Conservation (phyloP, 2,797 vertebrate species). For the Florisuga fusca region DNA sequence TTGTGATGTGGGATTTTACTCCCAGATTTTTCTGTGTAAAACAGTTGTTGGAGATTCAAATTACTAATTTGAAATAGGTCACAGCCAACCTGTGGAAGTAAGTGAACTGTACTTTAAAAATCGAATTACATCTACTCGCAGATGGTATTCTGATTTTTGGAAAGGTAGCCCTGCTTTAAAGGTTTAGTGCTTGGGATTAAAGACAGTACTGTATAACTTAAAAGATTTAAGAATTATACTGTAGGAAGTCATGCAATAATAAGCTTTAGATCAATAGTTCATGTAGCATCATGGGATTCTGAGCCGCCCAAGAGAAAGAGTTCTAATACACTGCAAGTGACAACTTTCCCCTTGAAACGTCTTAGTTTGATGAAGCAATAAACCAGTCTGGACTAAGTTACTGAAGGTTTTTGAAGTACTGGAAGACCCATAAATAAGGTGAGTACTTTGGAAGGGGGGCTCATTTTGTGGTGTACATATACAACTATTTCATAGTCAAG, state of each 20-base stretch:
- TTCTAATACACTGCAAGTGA: conserved; percentile 72
- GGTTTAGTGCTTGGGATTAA: conserved; percentile 53
- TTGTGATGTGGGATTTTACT: neutral
- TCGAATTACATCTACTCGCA: neutral
- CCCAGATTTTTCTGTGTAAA: neutral
- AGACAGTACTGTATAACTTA: conserved; percentile 40
- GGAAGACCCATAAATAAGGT: conserved; percentile 94
- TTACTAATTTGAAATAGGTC: neutral
- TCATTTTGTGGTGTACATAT: conserved; percentile 80
- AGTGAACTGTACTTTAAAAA: neutral
- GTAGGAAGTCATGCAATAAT: conserved; percentile 67
- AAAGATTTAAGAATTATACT: conserved; percentile 76
- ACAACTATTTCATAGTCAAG: conserved; percentile 86
- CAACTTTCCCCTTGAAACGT: conserved; percentile 85
- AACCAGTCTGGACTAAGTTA: conserved; percentile 94
- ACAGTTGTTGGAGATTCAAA: neutral
- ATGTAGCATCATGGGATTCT: conserved; percentile 63
- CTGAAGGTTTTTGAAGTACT: conserved; percentile 92
- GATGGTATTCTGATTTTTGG: neutral
- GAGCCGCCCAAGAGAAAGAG: conserved; percentile 59
- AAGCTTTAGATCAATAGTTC: conserved; percentile 77
- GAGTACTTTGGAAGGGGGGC: conserved; percentile 89
- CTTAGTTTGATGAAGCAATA: conserved; percentile 88
- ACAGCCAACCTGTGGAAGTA: neutral
- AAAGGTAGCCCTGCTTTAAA: conserved; percentile 15